Evolutionary conservation across 2,797 vertebrate genomes (phyloP).

Genomic region (Urocyon cinereoargenteus): DNA sequence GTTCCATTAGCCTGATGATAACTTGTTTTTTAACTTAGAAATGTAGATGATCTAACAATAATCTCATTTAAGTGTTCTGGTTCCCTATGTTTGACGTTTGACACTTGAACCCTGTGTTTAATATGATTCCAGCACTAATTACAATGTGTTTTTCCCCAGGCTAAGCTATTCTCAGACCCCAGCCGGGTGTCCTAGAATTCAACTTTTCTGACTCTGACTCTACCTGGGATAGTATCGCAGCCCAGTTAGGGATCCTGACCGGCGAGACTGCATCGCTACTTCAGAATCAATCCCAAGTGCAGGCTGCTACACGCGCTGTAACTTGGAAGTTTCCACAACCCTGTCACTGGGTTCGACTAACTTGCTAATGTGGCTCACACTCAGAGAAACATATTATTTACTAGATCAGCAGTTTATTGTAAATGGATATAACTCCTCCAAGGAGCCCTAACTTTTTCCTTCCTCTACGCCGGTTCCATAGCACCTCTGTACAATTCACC

Average conservation of each 20-base stretch:
- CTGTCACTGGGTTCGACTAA: background rate
- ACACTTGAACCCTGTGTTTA: background rate
- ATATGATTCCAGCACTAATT: background rate
- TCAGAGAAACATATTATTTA: background rate
- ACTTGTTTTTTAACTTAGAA: conserved; percentile 26
- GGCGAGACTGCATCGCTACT: background rate
- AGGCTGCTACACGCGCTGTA: background rate
- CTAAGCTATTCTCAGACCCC: background rate
- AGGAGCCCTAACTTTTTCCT: background rate
- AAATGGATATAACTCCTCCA: background rate
- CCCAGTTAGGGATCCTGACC: background rate
- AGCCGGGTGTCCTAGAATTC: background rate
- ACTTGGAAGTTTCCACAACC: background rate
- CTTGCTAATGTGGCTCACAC: background rate
- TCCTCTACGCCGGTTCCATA: background rate
- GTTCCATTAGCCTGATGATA: background rate
- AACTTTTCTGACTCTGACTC: background rate
- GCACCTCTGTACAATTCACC: background rate
- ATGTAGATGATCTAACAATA: background rate
- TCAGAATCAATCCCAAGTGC: background rate
- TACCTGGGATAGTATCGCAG: background rate
- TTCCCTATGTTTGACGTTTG: background rate
- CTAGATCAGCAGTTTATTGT: background rate
- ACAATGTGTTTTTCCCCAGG: background rate
- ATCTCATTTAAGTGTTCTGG: background rate